Base-by-base conservation (phyloP, 2,888 invertebrate genomes). In the Thumatha senex region DNA sequence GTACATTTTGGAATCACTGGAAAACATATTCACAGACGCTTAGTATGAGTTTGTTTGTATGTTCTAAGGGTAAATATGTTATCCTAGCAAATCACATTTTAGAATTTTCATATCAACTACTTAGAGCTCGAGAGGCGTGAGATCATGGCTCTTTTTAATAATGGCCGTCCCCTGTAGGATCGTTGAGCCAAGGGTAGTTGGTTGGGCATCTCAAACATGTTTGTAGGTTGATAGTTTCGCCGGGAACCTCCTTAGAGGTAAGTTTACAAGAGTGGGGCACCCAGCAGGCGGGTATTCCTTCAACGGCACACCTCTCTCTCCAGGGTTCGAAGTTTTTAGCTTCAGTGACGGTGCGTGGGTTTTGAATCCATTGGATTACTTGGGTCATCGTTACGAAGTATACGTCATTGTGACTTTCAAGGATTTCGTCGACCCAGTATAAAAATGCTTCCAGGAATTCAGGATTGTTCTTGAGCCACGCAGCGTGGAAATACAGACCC, bases 311-410 rank as follows among this genome's bases (percentile, higher is more conserved):
- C 94, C 96, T 97, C 88, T 98, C 98, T 93, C 96, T 96, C 97
- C 98, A 98, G 43, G 97, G 96, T 83, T 98, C 97, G 87, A 98
- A 98, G 92, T 95, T 97, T 93, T 97, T 97, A 45, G 96, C 95
- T 83, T 97, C 97, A 50, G 94, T 92, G 66, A 96, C 80, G 11
- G 97, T 97, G 55, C 96, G 93, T 40, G 98, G 98, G 81, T 97
- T 97, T 80, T 98, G 98, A 78, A 98, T 97, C 98, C 98, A 98
- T 80, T 98, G 98, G 69, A 98, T 97, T 7, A 97, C 97, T 84
- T 97, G 97, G n/a, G 98, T 98, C 97, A 97, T 98, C 54, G 98
- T 98, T 12, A 97, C 96, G 82, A 98, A 98, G 89, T 97, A 98
- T 9, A 98, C 98, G 78, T 98, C 98, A 65, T 96, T 96, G 92